Percentiles rank a stretch among this genome's conserved stretches.
Evolutionary conservation across 2,888 invertebrate genomes (phyloP).

Genomic region (Nymphalis polychloros): DNA sequence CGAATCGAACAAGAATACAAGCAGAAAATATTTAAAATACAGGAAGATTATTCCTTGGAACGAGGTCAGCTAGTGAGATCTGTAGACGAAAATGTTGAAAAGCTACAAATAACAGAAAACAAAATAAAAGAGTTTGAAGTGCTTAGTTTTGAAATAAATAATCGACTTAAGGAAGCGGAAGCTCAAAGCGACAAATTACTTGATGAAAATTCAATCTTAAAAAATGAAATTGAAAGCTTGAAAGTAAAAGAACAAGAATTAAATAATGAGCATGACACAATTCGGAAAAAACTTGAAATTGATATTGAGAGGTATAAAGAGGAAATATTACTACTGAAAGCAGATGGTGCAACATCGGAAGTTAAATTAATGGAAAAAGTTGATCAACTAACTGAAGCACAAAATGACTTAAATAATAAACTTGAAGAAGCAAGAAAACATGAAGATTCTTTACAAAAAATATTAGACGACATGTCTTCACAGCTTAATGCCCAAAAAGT

Average conservation of each 20-base stretch:
- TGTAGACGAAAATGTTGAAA: slow-evolving; percentile 63
- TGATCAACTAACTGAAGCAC: slow-evolving; percentile 73
- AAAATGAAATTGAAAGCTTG: slow-evolving; percentile 66
- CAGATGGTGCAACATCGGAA: slow-evolving; percentile 71
- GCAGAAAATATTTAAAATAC: slow-evolving; percentile 71
- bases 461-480: slow-evolving; percentile 68
- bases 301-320: slow-evolving; percentile 75
- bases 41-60: slow-evolving; percentile 68
- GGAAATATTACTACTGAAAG: slow-evolving; percentile 70
- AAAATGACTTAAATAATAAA: slow-evolving; percentile 75
- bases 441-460: slow-evolving; percentile 74
- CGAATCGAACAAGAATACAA: slow-evolving; percentile 75
- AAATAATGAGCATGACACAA: slow-evolving; percentile 59
- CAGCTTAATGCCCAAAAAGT: slow-evolving; percentile 71
- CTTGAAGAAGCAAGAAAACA: slow-evolving; percentile 74
- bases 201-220: slow-evolving; percentile 71
- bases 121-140: slow-evolving; percentile 65
- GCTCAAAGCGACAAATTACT: slow-evolving; percentile 62
- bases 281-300: slow-evolving; percentile 67
- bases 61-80: slow-evolving; percentile 64
- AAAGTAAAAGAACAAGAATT: slow-evolving; percentile 68
- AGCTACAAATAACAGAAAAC: slow-evolving; percentile 60
- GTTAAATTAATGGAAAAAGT: slow-evolving; percentile 76
- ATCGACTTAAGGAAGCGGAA: slow-evolving; percentile 59
- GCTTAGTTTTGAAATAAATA: slow-evolving; percentile 53